Base-by-base conservation (phyloP, 1,140 invertebrate genomes). In the Rhagoletis zephyria region DNA sequence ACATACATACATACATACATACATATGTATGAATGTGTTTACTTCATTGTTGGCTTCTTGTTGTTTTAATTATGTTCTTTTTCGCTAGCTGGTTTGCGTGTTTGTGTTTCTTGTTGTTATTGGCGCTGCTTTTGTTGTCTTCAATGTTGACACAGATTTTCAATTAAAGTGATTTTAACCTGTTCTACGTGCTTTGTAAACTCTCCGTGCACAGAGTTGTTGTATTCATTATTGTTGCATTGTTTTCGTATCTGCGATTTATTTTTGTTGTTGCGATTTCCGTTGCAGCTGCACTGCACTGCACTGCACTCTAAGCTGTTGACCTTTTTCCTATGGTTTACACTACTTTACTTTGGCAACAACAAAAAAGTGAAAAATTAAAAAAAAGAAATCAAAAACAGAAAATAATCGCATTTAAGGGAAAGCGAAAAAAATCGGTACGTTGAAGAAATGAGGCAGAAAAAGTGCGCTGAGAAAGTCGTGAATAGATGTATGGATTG, bases 131-230 rank as follows among this genome's bases (percentile, higher is more conserved):
- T 45, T 61, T 61, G 85, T 85, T 85, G 19, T 63, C 5, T 30
- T 12, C 85, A 60, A 85, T 85, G 85, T 85, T 85, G 85, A 85
- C 85, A 85, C 60, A 85, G 85, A 85, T 85, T 85, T 85, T 45
- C 85, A 61, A 85, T 85, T 85, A 85, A 81, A 85, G 60, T 85
- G 74, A 81, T 81, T 81, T 81, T 81, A 81, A 81, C 48, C 74
- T 56, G 74, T 81, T 81, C 74, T 81, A 81, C 74, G 74, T 81
- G 74, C 74, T 51, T 81, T 81, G 19, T 48, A 9, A 81, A 48
- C 74, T 45, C 56, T 77, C 19, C 48, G 48, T 81, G 48, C 74
- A n/a, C 51, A 81, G 45, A 51, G 51, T 81, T 81, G 74, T 81
- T 51, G 74, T 12, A 19, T 56, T 16, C 74, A 1, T 56, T 81